phyloP scores from a whole-genome alignment of 2,797 vertebrate genomes.

The Syngnathus rostellatus region DNA sequence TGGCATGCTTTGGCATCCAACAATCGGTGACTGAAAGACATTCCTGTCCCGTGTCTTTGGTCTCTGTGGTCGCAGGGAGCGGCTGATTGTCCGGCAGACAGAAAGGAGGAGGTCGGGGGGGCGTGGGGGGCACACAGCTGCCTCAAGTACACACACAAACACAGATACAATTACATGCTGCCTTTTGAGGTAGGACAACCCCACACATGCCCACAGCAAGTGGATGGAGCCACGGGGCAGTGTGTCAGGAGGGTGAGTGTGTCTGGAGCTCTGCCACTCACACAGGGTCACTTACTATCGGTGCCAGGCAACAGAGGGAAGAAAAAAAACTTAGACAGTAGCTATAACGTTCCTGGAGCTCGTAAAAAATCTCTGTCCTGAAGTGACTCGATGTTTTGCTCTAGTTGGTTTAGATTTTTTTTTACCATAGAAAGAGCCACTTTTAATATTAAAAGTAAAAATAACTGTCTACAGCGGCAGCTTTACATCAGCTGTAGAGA shows the following conservation, averaged over 20 bases:
- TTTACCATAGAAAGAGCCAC: no score
- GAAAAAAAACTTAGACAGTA: slow-evolving; percentile 43
- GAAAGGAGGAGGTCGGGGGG: slow-evolving; percentile 29
- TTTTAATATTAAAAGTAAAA: no score
- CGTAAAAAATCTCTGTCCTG: background rate
- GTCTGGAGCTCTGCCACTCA: slow-evolving; percentile 61
- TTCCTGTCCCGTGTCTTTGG: slow-evolving; percentile 67
- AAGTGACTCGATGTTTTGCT: background rate
- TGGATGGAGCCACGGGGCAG: slow-evolving; percentile 63
- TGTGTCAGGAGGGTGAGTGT: slow-evolving; percentile 57
- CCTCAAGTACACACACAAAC: slow-evolving; percentile 23
- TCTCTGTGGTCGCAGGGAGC: slow-evolving; percentile 65
- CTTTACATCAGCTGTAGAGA: no score
- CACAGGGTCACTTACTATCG: slow-evolving; percentile 21
- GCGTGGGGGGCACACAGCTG: slow-evolving; percentile 43
- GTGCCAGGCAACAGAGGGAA: slow-evolving; percentile 45
- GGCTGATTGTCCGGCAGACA: slow-evolving; percentile 45
- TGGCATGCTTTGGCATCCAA: slow-evolving; percentile 35
- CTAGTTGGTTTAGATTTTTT: background rate
- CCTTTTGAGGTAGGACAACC: slow-evolving; percentile 20
- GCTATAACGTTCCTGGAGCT: background rate
- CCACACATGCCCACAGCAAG: slow-evolving; percentile 41
- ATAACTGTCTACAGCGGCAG: no score
- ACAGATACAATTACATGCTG: slow-evolving; percentile 28
- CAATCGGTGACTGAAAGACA: slow-evolving; percentile 61